Evolutionary conservation across 2,888 invertebrate species (phyloP).

Genomic region (Pterostichus madidus): DNA sequence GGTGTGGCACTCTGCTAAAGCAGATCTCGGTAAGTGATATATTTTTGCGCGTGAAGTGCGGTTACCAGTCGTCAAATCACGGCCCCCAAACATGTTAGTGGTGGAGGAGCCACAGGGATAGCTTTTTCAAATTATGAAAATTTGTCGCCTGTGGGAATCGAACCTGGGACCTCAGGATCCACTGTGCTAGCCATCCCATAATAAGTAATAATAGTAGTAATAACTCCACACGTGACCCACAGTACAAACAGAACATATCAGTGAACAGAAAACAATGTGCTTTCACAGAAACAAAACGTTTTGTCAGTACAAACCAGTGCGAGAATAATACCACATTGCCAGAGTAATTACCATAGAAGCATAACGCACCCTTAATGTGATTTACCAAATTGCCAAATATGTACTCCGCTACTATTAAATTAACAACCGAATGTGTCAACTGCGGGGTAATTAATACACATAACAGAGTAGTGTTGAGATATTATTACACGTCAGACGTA

Average conservation of each 20-base stretch:
- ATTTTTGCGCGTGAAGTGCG: too few species aligned
- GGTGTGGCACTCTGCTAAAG: too few species aligned
- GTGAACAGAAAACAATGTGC: conserved; percentile 8
- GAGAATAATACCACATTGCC: conserved; percentile 19
- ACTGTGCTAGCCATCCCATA: too few species aligned
- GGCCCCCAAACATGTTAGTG: too few species aligned
- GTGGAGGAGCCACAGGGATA: too few species aligned
- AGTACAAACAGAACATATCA: conserved; percentile 9
- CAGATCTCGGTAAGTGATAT: too few species aligned
- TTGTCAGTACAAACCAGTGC: conserved; percentile 7
- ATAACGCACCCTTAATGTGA: conserved; percentile 50
- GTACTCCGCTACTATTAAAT: conserved; percentile 54
- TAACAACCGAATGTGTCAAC: conserved; percentile 63
- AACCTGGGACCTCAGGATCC: too few species aligned
- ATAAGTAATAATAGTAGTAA: not conserved
- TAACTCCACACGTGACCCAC: not conserved
- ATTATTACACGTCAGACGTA: conserved; percentile 57
- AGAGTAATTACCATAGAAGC: conserved; percentile 53
- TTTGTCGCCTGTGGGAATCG: too few species aligned
- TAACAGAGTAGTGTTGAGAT: conserved; percentile 34
- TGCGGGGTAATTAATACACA: conserved; percentile 61
- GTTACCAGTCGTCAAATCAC: too few species aligned
- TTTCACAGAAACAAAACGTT: conserved; percentile 6
- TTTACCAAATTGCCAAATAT: conserved; percentile 62
- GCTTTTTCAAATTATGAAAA: too few species aligned